Evolutionary conservation across 2,113 vertebrate genomes (phyloP), one percentile per base, ranked within the genome.

Genomic region (Lonchura striata): DNA sequence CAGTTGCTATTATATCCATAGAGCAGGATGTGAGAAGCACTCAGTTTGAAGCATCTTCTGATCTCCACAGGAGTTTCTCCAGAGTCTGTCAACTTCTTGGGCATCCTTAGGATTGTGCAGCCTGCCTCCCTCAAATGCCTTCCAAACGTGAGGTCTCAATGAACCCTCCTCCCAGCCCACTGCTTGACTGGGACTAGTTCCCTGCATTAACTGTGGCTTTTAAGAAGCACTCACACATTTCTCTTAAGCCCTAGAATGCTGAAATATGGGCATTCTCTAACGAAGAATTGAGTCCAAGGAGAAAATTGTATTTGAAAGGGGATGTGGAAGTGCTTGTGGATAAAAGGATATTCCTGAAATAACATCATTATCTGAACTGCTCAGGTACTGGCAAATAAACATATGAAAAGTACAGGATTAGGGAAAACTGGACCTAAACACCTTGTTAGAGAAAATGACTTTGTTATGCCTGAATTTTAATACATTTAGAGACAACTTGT

Each of bases 31-130:
- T 64, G 46, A 95, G 92, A 42, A 82, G 46, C 80, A 42, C 79
- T 81, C 92, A 30, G 71, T 92, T 94, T 92, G 86, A 96, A 93
- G 61, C 53, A 61, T 94, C 76, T 82, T 95, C 85, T 96, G 92
- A 92, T 93, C 82, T 93, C 92, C 61, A 64, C 53, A 39, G 88
- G 93, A 81, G 44, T 57, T 90, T 94, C 86, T 86, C 15, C n/a
- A 94, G 68, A 44, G n/a, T 81, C 72, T 93, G 88, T 76, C 53
- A 86, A 4, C 53, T 90, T 86, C 49, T 15, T 78, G 77, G 60
- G 41, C 52, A 49, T 86, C 66, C 72, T 75, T 60, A 78, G 86
- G 72, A 49, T 61, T 93, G 15, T 88, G 22, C 65, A 84, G 54
- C 25, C 23, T 79, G 70, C 49, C 49, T 79, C 60, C 13, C 31